Evolutionary conservation across 2,113 vertebrate species (phyloP).

Genomic region (Callorhinus ursinus): DNA sequence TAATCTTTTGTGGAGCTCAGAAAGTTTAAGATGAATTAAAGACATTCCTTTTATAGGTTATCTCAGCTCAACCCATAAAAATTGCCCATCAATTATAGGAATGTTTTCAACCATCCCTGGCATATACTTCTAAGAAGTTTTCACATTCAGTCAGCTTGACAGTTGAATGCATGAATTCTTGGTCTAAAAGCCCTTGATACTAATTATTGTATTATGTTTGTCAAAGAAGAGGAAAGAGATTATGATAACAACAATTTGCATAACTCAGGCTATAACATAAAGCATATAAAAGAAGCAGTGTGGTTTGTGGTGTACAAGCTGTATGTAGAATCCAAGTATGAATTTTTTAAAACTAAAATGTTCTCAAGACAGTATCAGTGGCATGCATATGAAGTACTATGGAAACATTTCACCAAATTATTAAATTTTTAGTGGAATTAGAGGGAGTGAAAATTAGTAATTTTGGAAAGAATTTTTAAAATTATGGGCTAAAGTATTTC

Average conservation of each 20-base stretch:
- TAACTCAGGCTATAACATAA: constrained; percentile 50
- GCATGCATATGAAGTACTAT: constrained; percentile 49
- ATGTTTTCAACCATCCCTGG: constrained; percentile 16
- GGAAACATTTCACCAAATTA: constrained; percentile 48
- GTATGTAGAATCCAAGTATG: constrained; percentile 2
- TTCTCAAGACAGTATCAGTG: constrained; percentile 35
- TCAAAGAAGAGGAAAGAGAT: constrained; percentile 66
- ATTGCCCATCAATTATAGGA: background rate
- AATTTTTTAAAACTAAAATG: constrained; percentile 15
- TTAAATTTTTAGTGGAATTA: constrained; percentile 25
- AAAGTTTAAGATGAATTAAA: constrained; percentile 38
- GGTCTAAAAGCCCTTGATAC: constrained; percentile 47
- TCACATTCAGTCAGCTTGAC: constrained; percentile 50
- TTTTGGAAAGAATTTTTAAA: background rate
- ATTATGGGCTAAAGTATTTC: background rate
- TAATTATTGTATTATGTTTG: constrained; percentile 69
- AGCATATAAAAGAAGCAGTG: background rate
- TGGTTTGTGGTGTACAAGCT: constrained; percentile 62
- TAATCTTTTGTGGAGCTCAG: background rate
- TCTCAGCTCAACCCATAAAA: background rate
- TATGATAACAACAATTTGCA: constrained; percentile 57
- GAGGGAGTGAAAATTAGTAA: constrained; percentile 21
- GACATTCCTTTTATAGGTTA: constrained; percentile 27
- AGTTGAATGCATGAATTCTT: constrained; percentile 56
- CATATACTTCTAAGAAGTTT: constrained; percentile 50